A percentile compares a stretch with the other conserved stretches of the same genome.
Evolutionary conservation across 2,113 vertebrate species (phyloP).

Genomic region (Phoenicopterus ruber): DNA sequence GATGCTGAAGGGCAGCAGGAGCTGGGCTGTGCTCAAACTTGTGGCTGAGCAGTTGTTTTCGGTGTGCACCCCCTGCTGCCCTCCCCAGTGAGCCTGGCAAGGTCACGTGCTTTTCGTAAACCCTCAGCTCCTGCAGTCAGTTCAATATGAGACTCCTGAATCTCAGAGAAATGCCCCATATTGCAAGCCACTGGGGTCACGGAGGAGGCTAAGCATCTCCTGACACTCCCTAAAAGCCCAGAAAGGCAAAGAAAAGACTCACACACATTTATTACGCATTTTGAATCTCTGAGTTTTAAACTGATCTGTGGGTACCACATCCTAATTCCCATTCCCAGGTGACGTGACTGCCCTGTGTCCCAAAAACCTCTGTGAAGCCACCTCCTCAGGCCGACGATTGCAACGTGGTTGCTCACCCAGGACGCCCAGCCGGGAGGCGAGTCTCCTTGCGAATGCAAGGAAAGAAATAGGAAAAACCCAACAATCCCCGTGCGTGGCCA

Average conservation of each 20-base stretch:
- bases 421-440: fast-evolving
- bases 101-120: neutral
- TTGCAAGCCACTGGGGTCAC: fast-evolving
- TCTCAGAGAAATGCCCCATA: neutral
- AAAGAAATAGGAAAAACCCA: neutral
- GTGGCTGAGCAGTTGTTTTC: neutral
- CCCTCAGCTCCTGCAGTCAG: neutral
- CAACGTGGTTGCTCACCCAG: neutral
- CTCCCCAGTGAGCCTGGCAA: neutral
- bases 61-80: neutral
- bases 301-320: neutral
- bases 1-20: neutral
- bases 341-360: neutral
- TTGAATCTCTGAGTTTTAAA: neutral
- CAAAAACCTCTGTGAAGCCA: neutral
- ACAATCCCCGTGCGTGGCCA: fast-evolving
- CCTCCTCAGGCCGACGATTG: neutral
- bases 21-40: neutral
- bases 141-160: neutral
- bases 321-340: neutral
- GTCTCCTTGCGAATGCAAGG: neutral
- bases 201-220: neutral
- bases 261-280: neutral
- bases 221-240: neutral
- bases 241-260: neutral